Evolutionary conservation across 2,797 vertebrate species (phyloP), one percentile per base, ranked within the genome.

Genomic region (Paguma larvata): DNA sequence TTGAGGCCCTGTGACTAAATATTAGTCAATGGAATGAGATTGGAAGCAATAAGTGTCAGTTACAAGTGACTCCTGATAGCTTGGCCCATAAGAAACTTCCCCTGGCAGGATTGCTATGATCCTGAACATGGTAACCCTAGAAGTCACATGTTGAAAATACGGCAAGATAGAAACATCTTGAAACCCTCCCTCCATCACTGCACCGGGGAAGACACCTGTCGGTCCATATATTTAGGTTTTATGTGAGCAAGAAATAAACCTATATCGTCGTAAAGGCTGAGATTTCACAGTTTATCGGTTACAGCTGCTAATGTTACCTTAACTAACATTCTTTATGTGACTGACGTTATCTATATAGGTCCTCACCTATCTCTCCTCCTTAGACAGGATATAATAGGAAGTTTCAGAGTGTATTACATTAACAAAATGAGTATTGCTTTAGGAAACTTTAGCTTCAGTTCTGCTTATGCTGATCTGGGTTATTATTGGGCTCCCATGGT

Each of bases 241-340:
- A 65, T 94, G 13, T 80, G 90, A 96, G 70, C 59, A 75, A 95
- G 70, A 93, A 93, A 59, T 59, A 78, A 82, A 68, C 72, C n/a
- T 77, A n/a, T 82, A 13, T 83, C 82, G 46, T 38, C 53, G 25
- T 63, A 5, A 96, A 92, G 83, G 46, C 41, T 73, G 80, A 84
- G 56, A 82, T 94, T 78, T 85, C 30, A 72, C 67, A 27, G 11
- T 41, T 92, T 62, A 67, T 56, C n/a, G 72, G 53, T 87, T 78
- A 44, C 1, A 83, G 67, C 53, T 90, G 83, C 30, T 67, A 73
- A 32, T 65, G n/a, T 85, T 70, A 75, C 67, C 56, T 70, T 78
- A 86, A 53, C 48, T 92, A 34, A 79, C 34, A 25, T 67, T 72
- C 62, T 88, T 46, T 75, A 48, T 70, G 34, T n/a, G 79, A 46